A percentile compares a stretch with the other conserved stretches of the same genome.
Conservation (phyloP, 2,113 vertebrate genomes). For the Antennarius striatus region DNA sequence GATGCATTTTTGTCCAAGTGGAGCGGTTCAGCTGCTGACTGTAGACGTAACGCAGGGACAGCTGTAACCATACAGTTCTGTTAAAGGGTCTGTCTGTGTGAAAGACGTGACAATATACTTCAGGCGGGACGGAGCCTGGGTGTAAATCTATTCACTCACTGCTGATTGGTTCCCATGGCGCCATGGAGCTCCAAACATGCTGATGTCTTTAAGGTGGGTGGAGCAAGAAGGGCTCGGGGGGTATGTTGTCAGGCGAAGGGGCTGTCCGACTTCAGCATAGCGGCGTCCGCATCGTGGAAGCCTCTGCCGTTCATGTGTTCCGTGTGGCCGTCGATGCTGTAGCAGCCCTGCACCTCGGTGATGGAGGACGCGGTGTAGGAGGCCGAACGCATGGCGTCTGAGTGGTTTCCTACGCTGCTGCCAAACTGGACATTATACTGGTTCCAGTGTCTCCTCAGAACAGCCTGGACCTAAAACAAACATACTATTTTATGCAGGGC, state of each 20-base stretch:
- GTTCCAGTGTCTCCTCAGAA: conserved; percentile 93
- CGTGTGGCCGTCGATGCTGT: conserved; percentile 84
- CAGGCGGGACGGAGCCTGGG: neutral
- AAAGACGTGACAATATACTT: conserved; percentile 1
- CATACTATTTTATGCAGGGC: neutral
- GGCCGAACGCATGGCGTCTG: conserved; percentile 88
- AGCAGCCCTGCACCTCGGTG: conserved; percentile 89
- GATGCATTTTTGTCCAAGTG: conserved; percentile 27
- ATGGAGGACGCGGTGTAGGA: conserved; percentile 95
- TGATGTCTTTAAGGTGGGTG: conserved; percentile 13
- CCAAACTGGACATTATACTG: conserved; percentile 94
- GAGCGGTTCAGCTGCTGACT: neutral
- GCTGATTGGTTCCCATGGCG: neutral
- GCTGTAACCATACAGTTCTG: conserved; percentile 9
- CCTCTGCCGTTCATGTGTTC: conserved; percentile 94
- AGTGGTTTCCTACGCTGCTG: conserved; percentile 86
- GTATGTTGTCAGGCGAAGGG: conserved; percentile 79
- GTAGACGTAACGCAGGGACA: neutral
- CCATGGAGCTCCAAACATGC: conserved; percentile 19
- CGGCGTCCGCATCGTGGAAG: conserved; percentile 83
- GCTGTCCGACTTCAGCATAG: conserved; percentile 82
- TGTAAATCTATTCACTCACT: neutral
- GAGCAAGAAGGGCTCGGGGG: neutral
- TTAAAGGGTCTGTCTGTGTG: conserved; percentile 21
- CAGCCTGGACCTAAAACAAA: conserved; percentile 88